phyloP scores from a whole-genome alignment of 2,113 vertebrate species.

The Cavia porcellus region DNA sequence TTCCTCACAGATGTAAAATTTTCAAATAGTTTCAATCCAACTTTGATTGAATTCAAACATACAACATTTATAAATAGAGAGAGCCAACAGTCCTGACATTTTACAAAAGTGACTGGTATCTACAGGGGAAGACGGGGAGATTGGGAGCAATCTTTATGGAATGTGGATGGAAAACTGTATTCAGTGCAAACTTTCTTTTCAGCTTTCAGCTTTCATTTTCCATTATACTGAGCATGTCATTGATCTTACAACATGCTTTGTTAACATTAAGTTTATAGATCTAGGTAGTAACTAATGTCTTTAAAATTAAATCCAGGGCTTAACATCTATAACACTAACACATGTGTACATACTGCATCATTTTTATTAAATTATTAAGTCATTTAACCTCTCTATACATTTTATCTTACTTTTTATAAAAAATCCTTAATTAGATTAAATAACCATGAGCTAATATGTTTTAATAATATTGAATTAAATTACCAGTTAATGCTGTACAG shows the following conservation, averaged over 20 bases:
- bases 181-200: background rate
- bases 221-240: background rate
- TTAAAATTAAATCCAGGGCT: background rate
- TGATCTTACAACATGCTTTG: background rate
- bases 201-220: constrained; percentile 12
- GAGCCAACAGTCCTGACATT: background rate
- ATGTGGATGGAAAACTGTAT: background rate
- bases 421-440: background rate
- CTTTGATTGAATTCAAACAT: background rate
- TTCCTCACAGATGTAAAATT: background rate
- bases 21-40: background rate
- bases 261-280: background rate
- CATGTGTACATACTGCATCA: background rate
- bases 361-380: constrained; percentile 38
- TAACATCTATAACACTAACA: background rate
- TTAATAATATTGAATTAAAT: constrained; percentile 49
- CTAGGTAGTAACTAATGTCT: constrained; percentile 5
- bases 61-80: background rate
- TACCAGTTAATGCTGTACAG: background rate
- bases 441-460: constrained; percentile 7
- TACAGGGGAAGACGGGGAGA: background rate
- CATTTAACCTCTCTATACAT: constrained; percentile 35
- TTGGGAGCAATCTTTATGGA: background rate
- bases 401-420: constrained; percentile 7
- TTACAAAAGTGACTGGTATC: background rate